Evolutionary conservation across 53 echinoderm and acorn worm genomes (phyloP).

Genomic region (Paelopatides confundens): DNA sequence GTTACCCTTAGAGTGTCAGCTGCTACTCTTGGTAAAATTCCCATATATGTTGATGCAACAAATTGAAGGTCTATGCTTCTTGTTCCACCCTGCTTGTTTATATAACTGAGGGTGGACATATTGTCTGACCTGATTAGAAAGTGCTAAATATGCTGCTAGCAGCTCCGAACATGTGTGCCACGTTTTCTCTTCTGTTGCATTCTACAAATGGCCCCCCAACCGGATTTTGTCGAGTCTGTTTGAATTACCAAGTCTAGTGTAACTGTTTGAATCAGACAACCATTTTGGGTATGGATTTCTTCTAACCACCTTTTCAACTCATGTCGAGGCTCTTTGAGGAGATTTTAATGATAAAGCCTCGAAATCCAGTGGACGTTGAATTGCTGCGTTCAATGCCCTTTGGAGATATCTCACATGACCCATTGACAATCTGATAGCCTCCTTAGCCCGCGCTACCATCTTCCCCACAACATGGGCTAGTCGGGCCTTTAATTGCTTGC

Average conservation of each 20-base stretch:
- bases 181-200: background rate
- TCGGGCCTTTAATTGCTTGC: background rate
- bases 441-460: constrained; percentile 12
- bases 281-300: constrained; percentile 16
- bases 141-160: background rate
- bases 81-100: constrained; percentile 37
- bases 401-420: constrained; percentile 6
- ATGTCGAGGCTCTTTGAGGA: background rate
- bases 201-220: background rate
- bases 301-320: constrained; percentile 30
- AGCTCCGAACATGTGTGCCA: constrained; percentile 19
- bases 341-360: background rate
- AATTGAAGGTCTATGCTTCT: background rate
- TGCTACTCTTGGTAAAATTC: constrained; percentile 6
- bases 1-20: background rate
- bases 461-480: background rate
- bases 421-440: constrained; percentile 21
- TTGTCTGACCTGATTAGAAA: constrained; percentile 27
- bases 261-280: background rate
- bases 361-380: background rate
- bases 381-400: background rate
- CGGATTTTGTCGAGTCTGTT: background rate
- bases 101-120: background rate
- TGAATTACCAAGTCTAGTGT: background rate
- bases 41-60: constrained; percentile 7